Base-by-base conservation (phyloP, 2,113 vertebrate genomes). In the Rhinichthys klamathensis region DNA sequence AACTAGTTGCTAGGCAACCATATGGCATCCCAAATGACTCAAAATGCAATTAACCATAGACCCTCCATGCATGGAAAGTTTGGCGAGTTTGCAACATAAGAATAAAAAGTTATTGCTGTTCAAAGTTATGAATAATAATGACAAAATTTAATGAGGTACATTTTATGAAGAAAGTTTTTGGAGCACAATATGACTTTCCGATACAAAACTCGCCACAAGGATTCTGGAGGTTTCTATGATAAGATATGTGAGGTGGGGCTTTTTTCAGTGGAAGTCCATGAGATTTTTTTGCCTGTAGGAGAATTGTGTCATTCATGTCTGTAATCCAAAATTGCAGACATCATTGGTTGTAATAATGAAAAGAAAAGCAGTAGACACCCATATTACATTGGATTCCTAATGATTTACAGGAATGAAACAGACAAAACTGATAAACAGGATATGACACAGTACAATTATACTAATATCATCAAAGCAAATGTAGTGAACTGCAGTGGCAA, bases 1-100 rank as follows among this genome's bases (percentile, higher is more conserved):
- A 23, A 63, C 78, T 63, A 65, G 78, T 80, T 80, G 78, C 78
- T 65, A 65, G 41, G 78, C 41, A 63, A 65, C 76, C 60, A 63
- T 80, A 63, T 25, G 8, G 12, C 58, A 44, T 44, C 23, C 10
- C 38, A 44, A 63, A 80, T 80, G 15, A 80, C 38, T 30, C 16
- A 46, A 30, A 27, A 65, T 0, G 35, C 58, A 80, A 80, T 80
- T 80, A 80, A 25, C 78, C 23, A 65, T 18, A 41, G 38, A 80
- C 15, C 15, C 15, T 61, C 25, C 58, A 63, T 46, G 58, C 35
- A 63, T 61, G 56, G 13, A 79, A 80, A 80, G 35, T 80, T 80
- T 7, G 38, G 78, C 25, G n/a, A 65, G 78, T 46, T 46, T 27
- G 58, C n/a, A 46, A 4, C 38, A 65, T 27, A 18, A 5, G 4